A percentile compares a stretch with the other conserved stretches of the same genome.
These are phyloP conservation scores for Scaptomyza montana DNA, from an alignment of 1,140 invertebrate species.

Conservation along the genomic window DNA sequence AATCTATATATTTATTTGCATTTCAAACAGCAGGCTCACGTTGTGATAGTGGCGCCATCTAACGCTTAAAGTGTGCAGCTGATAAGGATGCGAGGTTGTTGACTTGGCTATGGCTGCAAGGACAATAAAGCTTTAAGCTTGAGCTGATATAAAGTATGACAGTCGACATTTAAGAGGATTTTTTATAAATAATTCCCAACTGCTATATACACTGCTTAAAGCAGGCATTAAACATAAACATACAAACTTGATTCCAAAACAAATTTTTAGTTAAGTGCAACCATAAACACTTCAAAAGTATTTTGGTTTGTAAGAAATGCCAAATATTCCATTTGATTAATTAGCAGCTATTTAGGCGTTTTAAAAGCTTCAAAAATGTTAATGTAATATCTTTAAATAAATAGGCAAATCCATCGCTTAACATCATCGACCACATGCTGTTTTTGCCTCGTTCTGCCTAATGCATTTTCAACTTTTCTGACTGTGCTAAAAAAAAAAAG, in stretches of 20 bases:
- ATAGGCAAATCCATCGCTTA: slow-evolving; percentile 43
- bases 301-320: slow-evolving; percentile 48
- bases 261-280: not conserved
- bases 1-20: slow-evolving; percentile 9
- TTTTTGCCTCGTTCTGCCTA: slow-evolving; percentile 34
- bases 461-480: slow-evolving; percentile 52
- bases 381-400: slow-evolving; percentile 72
- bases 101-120: slow-evolving; percentile 23
- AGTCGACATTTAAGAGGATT: not conserved
- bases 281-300: not conserved
- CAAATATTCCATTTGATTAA: slow-evolving; percentile 70
- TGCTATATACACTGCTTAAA: not conserved
- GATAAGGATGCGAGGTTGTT: slow-evolving; percentile 38
- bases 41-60: slow-evolving; percentile 51
- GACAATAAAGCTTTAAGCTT: slow-evolving; percentile 5
- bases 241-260: not conserved
- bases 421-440: slow-evolving; percentile 61
- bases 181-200: too few species aligned
- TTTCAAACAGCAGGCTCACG: not conserved
- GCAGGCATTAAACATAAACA: not conserved
- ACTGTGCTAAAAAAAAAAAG: slow-evolving; percentile 40
- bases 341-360: slow-evolving; percentile 37
- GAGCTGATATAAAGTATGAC: slow-evolving; percentile 14
- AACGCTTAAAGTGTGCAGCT: not conserved
- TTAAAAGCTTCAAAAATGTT: slow-evolving; percentile 57